Base-by-base conservation (phyloP, 1,140 invertebrate genomes). In the Bombus impatiens region DNA sequence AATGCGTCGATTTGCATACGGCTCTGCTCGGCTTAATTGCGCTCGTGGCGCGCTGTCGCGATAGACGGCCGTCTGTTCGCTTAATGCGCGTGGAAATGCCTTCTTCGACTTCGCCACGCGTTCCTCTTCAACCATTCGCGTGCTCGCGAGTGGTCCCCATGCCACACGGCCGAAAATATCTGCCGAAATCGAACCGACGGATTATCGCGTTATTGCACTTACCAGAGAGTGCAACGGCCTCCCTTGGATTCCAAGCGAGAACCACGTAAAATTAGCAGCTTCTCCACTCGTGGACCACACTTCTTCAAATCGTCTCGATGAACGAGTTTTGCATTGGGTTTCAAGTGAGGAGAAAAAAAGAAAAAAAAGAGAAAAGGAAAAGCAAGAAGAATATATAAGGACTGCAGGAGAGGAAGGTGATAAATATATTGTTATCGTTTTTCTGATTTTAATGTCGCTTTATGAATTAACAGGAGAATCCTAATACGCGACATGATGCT, bases 1-100 rank as follows among this genome's bases (percentile, higher is more conserved):
- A 91, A 90, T 90, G 88, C 86, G 67, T 22, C 81, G 74, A 88
- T 90, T 90, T 89, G 86, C 89, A 90, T 91, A 81, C 79, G 70
- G 75, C 85, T 81, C 77, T 70, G 82, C 82, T 84, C 82, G 82
- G 62, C 86, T 91, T 90, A 90, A 91, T 90, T 85, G 84, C 82
- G 44, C 74, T 44, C 40, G 62, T 53, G 84, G 82, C 80, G 28
- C 28, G 57, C 78, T 85, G 62, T 59, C 79, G 78, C 78, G 85
- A 53, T 53, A 84, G 81, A 90, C 65, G 70, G 81, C 74, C 78
- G 68, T 71, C 82, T 79, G 72, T 75, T 72, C 53, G 78, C 59
- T 82, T 72, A 82, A 83, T 53, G 65, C 82, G 76, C 82, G 68
- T 78, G 44, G 75, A 84, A 78, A 78, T 78, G 40, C 74, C 42